Percentiles rank a stretch among this genome's conserved stretches.
Conservation (phyloP, 2,888 invertebrate species). For the Sarcophaga rosellei region DNA sequence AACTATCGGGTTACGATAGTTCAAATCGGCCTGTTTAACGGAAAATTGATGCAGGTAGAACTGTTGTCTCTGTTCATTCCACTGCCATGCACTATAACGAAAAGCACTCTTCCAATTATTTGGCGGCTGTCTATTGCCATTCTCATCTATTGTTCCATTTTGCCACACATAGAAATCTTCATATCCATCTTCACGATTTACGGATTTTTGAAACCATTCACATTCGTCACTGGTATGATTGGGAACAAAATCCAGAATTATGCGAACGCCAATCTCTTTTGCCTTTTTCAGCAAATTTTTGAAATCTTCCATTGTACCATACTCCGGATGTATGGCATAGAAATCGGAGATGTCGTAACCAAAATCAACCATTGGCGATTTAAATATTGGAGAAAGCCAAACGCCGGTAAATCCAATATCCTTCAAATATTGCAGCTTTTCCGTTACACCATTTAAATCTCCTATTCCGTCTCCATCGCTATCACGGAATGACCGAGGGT, state of each 20-base stretch:
- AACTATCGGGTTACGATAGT: conserved; percentile 87
- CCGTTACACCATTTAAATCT: conserved; percentile 82
- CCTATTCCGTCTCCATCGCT: conserved; percentile 87
- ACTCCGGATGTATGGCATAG: conserved; percentile 85
- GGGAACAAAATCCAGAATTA: conserved; percentile 85
- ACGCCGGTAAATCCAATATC: conserved; percentile 85
- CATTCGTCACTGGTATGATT: conserved; percentile 88
- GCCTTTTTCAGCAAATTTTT: conserved; percentile 83
- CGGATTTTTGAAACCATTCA: conserved; percentile 88
- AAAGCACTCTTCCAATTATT: conserved; percentile 88
- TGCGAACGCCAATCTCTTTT: conserved; percentile 72
- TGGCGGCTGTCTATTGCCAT: conserved; percentile 80
- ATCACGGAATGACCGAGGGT: conserved; percentile 89
- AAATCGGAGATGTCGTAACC: conserved; percentile 89
- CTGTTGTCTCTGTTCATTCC: conserved; percentile 84
- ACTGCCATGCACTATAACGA: conserved; percentile 88
- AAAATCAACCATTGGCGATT: conserved; percentile 86
- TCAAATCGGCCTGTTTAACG: conserved; percentile 88
- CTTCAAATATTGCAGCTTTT: conserved; percentile 84
- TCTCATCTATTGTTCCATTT: conserved; percentile 79
- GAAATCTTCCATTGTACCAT: conserved; percentile 87
- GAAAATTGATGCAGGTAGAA: conserved; percentile 91
- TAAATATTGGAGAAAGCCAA: conserved; percentile 86
- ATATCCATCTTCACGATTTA: conserved; percentile 84
- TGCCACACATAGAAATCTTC: conserved; percentile 87